Base-by-base conservation (phyloP, 2,888 invertebrate genomes). In the Drosophila dives region DNA sequence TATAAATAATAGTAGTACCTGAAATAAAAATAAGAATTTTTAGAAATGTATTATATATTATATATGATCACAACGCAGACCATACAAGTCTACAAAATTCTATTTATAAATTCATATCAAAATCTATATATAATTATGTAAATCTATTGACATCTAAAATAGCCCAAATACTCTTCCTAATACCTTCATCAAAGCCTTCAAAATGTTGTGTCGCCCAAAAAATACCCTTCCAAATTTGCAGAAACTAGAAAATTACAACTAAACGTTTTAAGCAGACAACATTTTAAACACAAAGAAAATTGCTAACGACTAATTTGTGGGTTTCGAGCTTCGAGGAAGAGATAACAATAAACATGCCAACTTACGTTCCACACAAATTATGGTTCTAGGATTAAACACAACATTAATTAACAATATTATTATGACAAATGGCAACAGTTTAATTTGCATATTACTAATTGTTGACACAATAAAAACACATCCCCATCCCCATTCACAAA, bases 401-500 rank as follows among this genome's bases (percentile, higher is more conserved):
- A 12, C 36, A 45, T 45, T 33, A 80, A 54, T 80, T 40, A 54
- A 48, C 36, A 49, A 50, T 38, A 69, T 76, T 68, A 61, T 68
- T 55, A 54, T 62, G 58, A 75, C 68, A 72, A 77, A 72, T 73
- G 53, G 48, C 53, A 58, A 48, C 60, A 58, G 64, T 55, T 64
- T 71, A 59, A 81, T 77, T 77, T 62, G 64, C 78, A 70, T 66
- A 62, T 51, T 50, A 70, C 83, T 83, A 82, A 90, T 90, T 84
- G 90, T 90, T 80, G 86, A 86, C 86, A 90, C 77, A 80, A 73
- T 83, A 73, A 86, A 80, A 56, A 17, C 45, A 45, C 20, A 45
- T 45, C 15, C 15, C 20, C 29, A 42, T 6, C 3, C 12, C 4
- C 34, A 53, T 15, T 60, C 64, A 48, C 12, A 7, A 20, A 36